Evolutionary conservation across 2,888 invertebrate species (phyloP).

Genomic region (Apamea sordens): DNA sequence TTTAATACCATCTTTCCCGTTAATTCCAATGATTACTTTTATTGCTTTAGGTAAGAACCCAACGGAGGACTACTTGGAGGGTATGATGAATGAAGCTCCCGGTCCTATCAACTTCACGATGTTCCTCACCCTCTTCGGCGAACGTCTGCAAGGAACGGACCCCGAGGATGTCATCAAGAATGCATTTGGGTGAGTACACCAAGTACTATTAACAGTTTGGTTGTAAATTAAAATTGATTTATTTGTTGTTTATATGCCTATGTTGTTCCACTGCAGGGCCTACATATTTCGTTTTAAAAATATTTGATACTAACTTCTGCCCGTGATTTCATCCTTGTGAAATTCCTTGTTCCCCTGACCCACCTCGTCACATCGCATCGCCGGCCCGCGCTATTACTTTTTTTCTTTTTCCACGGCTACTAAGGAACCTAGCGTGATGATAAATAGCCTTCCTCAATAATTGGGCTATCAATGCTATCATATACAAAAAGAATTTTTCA

Average conservation of each 20-base stretch:
- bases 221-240: neutral
- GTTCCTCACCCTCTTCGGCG: slow-evolving; percentile 99
- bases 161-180: slow-evolving; percentile 99
- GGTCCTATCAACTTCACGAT: slow-evolving; percentile 99
- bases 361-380: neutral
- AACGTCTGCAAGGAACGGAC: slow-evolving; percentile 99
- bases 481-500: too few relatives aligned
- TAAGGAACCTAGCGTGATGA: too few relatives aligned
- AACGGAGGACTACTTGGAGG: slow-evolving; percentile 98
- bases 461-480: too few relatives aligned
- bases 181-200: slow-evolving; percentile 94
- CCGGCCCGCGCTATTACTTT: too few relatives aligned
- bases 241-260: neutral
- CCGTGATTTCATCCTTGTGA: neutral
- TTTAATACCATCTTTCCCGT: neutral
- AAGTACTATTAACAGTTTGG: neutral
- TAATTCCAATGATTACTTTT: neutral
- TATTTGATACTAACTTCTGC: neutral
- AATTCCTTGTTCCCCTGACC: neutral
- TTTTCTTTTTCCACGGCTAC: too few relatives aligned
- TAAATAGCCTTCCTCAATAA: too few relatives aligned
- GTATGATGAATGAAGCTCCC: slow-evolving; percentile 99
- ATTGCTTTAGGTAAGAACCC: slow-evolving; percentile 95
- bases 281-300: neutral
- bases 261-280: neutral